phyloP scores from a whole-genome alignment of 2,888 invertebrate genomes.

The Agriotes lineatus region DNA sequence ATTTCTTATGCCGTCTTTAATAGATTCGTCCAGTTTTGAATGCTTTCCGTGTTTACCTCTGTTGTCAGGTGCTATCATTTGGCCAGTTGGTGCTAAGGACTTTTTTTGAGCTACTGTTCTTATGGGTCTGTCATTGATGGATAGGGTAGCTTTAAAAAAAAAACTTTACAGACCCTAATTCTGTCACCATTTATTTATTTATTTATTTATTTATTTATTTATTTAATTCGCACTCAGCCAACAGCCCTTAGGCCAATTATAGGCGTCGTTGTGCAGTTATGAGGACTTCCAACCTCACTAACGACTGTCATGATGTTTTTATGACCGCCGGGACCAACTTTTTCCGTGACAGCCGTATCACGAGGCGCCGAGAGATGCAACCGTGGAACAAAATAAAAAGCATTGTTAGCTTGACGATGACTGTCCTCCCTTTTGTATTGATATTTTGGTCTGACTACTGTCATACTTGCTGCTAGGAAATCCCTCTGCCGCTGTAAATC shows the following conservation, averaged over 20 bases:
- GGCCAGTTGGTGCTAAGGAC: conserved; percentile 16
- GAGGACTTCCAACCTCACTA: too few relatives aligned
- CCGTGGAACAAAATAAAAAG: too few relatives aligned
- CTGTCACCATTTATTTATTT: too few relatives aligned
- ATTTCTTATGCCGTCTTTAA: conserved; percentile 46
- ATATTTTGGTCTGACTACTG: conserved; percentile 10
- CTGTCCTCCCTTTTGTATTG: background rate
- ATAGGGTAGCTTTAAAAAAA: conserved; percentile 40
- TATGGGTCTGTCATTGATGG: conserved; percentile 39
- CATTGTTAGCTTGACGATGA: conserved; percentile 18
- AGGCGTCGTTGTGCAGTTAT: too few relatives aligned
- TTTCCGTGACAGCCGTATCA: too few relatives aligned
- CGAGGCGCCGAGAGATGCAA: too few relatives aligned
- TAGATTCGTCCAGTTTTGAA: conserved; percentile 38
- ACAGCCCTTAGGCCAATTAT: too few relatives aligned
- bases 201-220: too few relatives aligned
- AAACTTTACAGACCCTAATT: too few relatives aligned
- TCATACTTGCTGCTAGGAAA: conserved; percentile 6
- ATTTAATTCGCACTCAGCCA: too few relatives aligned
- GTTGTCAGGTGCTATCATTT: conserved; percentile 45
- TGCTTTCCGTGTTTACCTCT: conserved; percentile 53
- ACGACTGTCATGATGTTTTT: too few relatives aligned
- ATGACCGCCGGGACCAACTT: too few relatives aligned
- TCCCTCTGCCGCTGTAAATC: conserved; percentile 1
- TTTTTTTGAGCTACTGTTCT: conserved; percentile 31